Base-by-base conservation (phyloP, 2,888 invertebrate genomes). In the Cheilosia impressa region DNA sequence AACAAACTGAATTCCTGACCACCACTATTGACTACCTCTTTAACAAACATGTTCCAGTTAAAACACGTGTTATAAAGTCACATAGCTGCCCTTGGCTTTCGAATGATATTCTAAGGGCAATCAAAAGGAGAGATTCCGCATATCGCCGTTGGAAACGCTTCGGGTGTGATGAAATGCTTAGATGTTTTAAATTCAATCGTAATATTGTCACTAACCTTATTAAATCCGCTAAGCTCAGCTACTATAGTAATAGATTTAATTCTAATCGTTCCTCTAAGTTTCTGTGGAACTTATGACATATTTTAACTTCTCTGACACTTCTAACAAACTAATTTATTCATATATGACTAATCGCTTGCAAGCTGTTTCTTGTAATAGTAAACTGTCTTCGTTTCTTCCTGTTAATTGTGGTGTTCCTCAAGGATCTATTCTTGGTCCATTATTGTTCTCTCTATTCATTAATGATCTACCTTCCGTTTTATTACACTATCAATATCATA, bases 41-140 rank as follows among this genome's bases (percentile, higher is more conserved):
- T 53, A 53, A 53, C 2, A 55, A 55, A n/a, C 55, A 53, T 27
- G 52, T 53, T 15, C 41, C 41, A 13, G 10, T 15, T 41, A 15
- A 41, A 15, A 41, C 41, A 4, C 15, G 15, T 41, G 13, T 41
- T 13, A 41, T 15, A 41, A 41, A 41, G 4, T 41, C 41, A 4
- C 13, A 10, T 4, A 15, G 41, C 15, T 41, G 13, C 13, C 41
- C 41, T 15, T 41, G 41, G 15, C 10, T 41, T 15, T 41, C 41
- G 10, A 41, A 41, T 41, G 13, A 13, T 15, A 41, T 41, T 41
- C 15, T 41, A 2, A 41, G 13, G 10, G 41, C 10, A 15, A 15
- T 15, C 41, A 41, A 41, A 41, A 41, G 4, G 13, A 41, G 41
- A 15, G 41, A 41, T 41, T 10, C 3, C 41, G 9, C 41, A 15